phyloP scores from a whole-genome alignment of 2,797 vertebrate species.

The Sebastes taczanowskii region DNA sequence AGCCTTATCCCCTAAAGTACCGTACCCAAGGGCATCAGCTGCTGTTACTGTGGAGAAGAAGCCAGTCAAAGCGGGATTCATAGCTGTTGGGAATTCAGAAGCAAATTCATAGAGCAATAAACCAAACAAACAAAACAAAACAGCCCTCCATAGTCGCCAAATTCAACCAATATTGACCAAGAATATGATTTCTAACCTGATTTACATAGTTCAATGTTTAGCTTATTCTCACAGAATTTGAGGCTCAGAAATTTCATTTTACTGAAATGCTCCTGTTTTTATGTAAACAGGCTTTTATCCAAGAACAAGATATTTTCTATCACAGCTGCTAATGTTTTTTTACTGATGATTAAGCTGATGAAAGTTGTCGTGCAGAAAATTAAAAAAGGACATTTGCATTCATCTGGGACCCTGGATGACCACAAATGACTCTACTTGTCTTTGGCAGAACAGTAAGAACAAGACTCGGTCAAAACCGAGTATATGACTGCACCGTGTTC shows the following conservation, averaged over 20 bases:
- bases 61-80: no score
- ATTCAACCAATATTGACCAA: not conserved
- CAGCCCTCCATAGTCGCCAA: not conserved
- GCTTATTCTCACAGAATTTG: not conserved
- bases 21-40: not conserved
- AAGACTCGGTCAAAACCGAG: no score
- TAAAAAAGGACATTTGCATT: not conserved
- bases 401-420: not conserved
- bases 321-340: not conserved
- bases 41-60: slow-evolving; percentile 4
- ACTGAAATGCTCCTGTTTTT: not conserved
- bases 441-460: not conserved
- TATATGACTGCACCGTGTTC: no score
- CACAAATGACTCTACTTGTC: not conserved
- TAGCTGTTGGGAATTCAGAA: not conserved
- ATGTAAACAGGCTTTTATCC: not conserved
- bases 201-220: not conserved
- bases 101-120: not conserved
- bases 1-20: not conserved
- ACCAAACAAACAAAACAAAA: slow-evolving; percentile 19
- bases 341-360: not conserved
- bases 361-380: not conserved
- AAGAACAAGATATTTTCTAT: not conserved
- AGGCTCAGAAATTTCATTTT: not conserved
- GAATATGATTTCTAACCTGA: not conserved